These are phyloP conservation scores for Antechinus flavipes DNA, from an alignment of 2,113 vertebrate species.

Conservation along the genomic window DNA sequence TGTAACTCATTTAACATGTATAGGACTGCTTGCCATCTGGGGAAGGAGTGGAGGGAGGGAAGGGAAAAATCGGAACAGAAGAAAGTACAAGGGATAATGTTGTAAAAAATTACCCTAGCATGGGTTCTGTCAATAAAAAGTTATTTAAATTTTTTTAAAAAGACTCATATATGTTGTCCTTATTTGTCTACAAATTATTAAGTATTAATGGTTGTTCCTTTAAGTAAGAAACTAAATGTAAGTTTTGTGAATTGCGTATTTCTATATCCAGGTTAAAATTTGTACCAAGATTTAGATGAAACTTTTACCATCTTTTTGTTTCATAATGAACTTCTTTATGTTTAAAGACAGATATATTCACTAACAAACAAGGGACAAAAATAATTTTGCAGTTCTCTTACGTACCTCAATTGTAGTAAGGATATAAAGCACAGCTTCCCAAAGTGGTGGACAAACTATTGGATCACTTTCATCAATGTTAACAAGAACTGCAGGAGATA, in stretches of 20 bases:
- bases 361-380: not conserved
- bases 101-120: no score
- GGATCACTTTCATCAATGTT: conserved; percentile 96
- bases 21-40: no score
- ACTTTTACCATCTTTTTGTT: conserved; percentile 19
- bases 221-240: conserved; percentile 26
- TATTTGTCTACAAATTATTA: not conserved
- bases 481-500: conserved; percentile 92
- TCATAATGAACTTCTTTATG: not conserved
- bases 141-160: not conserved
- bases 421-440: conserved; percentile 94
- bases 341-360: not conserved
- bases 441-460: conserved; percentile 92
- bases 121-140: no score
- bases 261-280: conserved; percentile 40
- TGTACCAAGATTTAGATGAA: conserved; percentile 3
- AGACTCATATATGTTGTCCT: conserved; percentile 3
- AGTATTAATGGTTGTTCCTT: not conserved
- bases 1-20: no score
- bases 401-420: conserved; percentile 90
- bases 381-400: not conserved
- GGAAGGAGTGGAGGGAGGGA: no score
- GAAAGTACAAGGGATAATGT: no score
- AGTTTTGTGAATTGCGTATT: not conserved
- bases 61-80: no score